Conservation (phyloP, 2,797 vertebrate species). For the Acropternis orthonyx region DNA sequence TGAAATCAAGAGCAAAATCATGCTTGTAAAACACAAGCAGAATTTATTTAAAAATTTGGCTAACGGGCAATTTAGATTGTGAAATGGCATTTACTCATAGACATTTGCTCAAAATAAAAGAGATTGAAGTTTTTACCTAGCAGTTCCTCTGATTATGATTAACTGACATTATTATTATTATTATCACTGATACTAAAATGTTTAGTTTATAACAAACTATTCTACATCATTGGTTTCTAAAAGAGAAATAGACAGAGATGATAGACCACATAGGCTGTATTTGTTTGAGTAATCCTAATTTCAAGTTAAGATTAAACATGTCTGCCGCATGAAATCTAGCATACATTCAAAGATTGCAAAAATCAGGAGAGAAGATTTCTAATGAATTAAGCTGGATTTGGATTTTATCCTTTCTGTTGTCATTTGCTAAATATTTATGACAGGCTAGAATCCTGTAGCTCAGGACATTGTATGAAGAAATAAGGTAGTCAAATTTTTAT, state of each 20-base stretch:
- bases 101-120: not conserved
- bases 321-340: not conserved
- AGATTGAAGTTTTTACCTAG: not conserved
- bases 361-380: not conserved
- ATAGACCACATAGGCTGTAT: not conserved
- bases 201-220: not conserved
- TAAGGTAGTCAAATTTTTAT: not conserved
- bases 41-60: not conserved
- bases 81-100: not conserved
- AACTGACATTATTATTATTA: not conserved
- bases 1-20: not conserved
- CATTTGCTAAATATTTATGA: not conserved
- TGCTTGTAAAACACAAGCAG: not conserved
- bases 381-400: not conserved
- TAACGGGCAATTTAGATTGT: not conserved
- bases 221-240: not conserved
- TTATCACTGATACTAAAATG: not conserved
- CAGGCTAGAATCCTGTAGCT: not conserved
- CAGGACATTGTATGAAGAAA: not conserved
- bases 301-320: conserved; percentile 1
- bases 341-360: not conserved
- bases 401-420: not conserved
- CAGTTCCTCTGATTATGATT: not conserved
- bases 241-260: not conserved
- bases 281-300: conserved; percentile 18